phyloP scores from a whole-genome alignment of 2,888 invertebrate genomes.

The Drosophila putrida region DNA sequence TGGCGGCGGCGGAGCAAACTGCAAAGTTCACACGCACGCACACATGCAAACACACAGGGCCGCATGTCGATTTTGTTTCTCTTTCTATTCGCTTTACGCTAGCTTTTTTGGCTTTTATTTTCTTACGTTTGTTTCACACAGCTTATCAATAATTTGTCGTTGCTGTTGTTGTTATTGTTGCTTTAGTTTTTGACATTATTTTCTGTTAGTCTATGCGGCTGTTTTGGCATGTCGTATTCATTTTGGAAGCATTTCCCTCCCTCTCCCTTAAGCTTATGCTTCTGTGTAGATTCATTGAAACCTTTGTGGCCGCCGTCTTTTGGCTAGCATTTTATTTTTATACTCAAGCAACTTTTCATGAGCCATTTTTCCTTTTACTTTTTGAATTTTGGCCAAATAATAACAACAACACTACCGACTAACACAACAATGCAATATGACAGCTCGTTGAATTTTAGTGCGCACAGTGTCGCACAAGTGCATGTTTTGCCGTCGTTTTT shows the following conservation, averaged over 20 bases:
- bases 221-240: conserved; percentile 54
- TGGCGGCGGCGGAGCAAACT: conserved; percentile 53
- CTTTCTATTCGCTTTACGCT: conserved; percentile 33
- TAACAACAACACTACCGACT: conserved; percentile 17
- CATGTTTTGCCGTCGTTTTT: not conserved
- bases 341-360: conserved; percentile 62
- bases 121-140: conserved; percentile 20
- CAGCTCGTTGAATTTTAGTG: conserved; percentile 29
- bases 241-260: conserved; percentile 37
- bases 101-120: conserved; percentile 22
- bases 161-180: conserved; percentile 35
- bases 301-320: conserved; percentile 37
- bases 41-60: conserved; percentile 17
- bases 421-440: conserved; percentile 61
- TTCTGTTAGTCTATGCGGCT: conserved; percentile 48
- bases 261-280: conserved; percentile 15
- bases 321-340: conserved; percentile 71
- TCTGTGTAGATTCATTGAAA: conserved; percentile 19
- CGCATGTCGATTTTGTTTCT: conserved; percentile 37
- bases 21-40: conserved; percentile 68
- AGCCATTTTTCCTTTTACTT: conserved; percentile 63
- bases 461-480: conserved; percentile 28
- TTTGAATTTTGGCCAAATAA: conserved; percentile 76
- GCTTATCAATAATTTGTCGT: conserved; percentile 71
- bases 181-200: conserved; percentile 41